A percentile compares a stretch with the other conserved stretches of the same genome.
Evolutionary conservation across 2,113 vertebrate genomes (phyloP).

Genomic region (Nematolebias whitei): DNA sequence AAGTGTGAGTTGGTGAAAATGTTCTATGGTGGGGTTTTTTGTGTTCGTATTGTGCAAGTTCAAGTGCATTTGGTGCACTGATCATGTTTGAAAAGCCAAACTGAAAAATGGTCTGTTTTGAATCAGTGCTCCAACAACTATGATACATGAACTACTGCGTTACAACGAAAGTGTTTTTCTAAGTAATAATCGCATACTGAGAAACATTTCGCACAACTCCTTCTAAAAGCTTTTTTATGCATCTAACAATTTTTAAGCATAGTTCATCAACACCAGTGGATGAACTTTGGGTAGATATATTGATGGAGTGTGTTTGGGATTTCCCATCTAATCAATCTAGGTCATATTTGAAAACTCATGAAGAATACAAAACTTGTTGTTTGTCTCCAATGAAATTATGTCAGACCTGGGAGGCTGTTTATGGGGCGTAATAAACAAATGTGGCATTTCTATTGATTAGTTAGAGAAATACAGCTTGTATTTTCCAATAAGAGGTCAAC

Average conservation of each 20-base stretch:
- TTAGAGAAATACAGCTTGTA: not conserved
- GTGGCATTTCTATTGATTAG: constrained; percentile 8
- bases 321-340: not conserved
- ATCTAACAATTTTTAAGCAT: too few species aligned
- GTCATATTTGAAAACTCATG: not conserved
- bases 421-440: not conserved
- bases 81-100: too few species aligned
- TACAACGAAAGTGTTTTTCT: not conserved
- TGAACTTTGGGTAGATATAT: too few species aligned
- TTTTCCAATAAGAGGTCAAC: not conserved
- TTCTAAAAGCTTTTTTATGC: too few species aligned
- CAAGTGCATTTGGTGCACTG: too few species aligned
- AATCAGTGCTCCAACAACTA: not conserved
- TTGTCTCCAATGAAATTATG: too few species aligned
- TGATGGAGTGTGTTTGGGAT: not conserved
- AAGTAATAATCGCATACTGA: too few species aligned
- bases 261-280: too few species aligned
- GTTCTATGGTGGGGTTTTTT: too few species aligned
- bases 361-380: not conserved
- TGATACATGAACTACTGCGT: not conserved
- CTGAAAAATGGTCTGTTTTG: not conserved
- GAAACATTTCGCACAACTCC: too few species aligned
- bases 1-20: too few species aligned
- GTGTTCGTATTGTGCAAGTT: too few species aligned
- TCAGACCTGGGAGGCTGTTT: not conserved